These are phyloP conservation scores for Lacerta bilineata DNA, from an alignment of 2,797 vertebrate species.

Conservation along the genomic window DNA sequence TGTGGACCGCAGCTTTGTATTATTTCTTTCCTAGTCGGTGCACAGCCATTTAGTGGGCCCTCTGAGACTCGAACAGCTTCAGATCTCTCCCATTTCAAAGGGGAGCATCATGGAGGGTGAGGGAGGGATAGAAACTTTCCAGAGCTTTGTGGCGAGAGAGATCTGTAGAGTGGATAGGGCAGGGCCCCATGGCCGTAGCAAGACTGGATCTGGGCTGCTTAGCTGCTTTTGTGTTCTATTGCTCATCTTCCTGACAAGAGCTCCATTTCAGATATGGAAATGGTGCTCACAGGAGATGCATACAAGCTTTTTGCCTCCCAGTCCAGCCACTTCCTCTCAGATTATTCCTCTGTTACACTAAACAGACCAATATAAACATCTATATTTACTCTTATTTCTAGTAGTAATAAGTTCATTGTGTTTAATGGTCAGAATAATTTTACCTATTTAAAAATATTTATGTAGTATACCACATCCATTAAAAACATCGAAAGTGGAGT, in stretches of 20 bases:
- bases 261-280: slow-evolving; percentile 70
- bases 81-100: too few species aligned
- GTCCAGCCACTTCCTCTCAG: slow-evolving; percentile 22
- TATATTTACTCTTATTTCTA: too few species aligned
- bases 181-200: slow-evolving; percentile 59
- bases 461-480: too few species aligned
- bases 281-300: slow-evolving; percentile 46
- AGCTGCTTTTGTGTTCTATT: slow-evolving; percentile 55
- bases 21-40: background rate
- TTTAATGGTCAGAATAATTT: too few species aligned
- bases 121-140: slow-evolving; percentile 4
- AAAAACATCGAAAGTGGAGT: too few species aligned
- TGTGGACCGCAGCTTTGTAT: background rate
- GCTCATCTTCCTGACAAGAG: slow-evolving; percentile 72
- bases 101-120: background rate
- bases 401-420: too few species aligned
- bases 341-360: slow-evolving; percentile 53
- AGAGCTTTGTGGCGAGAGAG: background rate
- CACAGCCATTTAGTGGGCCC: background rate
- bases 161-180: background rate
- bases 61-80: background rate
- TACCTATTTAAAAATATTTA: too few species aligned
- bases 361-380: slow-evolving; percentile 73
- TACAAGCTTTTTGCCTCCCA: slow-evolving; percentile 29
- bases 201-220: slow-evolving; percentile 59